Evolutionary conservation across 2,113 vertebrate species (phyloP).

Genomic region (Steatornis caripensis): DNA sequence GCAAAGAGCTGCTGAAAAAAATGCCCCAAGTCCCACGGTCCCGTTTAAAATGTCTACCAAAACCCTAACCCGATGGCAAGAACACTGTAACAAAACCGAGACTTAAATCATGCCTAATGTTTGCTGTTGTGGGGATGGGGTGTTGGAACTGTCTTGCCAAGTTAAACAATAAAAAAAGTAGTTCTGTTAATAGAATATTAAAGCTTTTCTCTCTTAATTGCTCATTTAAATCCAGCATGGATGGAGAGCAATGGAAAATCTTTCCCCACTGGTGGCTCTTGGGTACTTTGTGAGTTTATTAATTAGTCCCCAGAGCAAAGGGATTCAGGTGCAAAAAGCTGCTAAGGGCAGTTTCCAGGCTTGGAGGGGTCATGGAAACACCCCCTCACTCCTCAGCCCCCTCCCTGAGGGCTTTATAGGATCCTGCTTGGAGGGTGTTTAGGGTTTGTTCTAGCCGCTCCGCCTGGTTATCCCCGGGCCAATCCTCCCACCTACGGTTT

Average conservation of each 20-base stretch:
- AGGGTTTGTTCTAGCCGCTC: fast-evolving
- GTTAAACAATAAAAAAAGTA: neutral
- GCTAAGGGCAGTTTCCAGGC: neutral
- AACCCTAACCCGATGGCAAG: neutral
- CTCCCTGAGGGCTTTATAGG: fast-evolving
- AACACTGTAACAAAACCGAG: neutral
- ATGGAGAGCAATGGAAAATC: neutral
- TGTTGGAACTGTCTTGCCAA: neutral
- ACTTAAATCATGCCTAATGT: neutral
- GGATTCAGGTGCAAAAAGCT: neutral
- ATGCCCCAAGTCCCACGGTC: neutral
- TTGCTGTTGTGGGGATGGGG: neutral
- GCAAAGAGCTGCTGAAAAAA: neutral
- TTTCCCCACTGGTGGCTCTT: neutral
- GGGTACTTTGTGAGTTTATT: neutral
- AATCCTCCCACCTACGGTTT: neutral
- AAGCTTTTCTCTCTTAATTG: neutral
- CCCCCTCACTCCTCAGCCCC: fast-evolving
- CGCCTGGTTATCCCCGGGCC: neutral
- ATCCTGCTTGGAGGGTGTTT: neutral
- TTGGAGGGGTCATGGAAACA: neutral
- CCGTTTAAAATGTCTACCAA: neutral
- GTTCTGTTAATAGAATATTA: neutral
- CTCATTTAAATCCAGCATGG: neutral
- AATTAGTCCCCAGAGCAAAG: neutral